A percentile compares a stretch with the other conserved stretches of the same genome.
Conservation (phyloP, 1,140 invertebrate genomes). For the Atta cephalotes region DNA sequence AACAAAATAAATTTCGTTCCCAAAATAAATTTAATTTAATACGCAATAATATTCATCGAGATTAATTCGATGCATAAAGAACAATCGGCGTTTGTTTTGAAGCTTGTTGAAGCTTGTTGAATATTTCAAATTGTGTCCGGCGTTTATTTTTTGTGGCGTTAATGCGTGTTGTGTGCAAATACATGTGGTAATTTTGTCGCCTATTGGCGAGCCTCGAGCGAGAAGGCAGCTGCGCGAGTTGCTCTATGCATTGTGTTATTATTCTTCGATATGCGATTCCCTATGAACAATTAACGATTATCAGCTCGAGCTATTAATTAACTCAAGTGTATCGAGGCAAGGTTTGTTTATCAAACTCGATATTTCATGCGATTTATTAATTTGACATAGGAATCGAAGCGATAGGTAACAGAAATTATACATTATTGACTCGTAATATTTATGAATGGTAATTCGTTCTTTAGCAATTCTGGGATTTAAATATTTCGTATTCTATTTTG, state of each 20-base stretch:
- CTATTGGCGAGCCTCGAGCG: background rate
- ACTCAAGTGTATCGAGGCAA: constrained; percentile 14
- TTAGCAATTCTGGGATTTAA: background rate
- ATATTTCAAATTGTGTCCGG: constrained; percentile 5
- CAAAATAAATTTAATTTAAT: constrained; percentile 14
- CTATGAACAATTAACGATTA: constrained; percentile 29
- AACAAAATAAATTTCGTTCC: background rate
- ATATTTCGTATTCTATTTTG: background rate
- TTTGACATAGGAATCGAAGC: background rate
- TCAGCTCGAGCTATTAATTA: constrained; percentile 22
- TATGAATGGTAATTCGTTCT: background rate
- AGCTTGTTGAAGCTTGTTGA: background rate
- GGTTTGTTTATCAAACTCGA: constrained; percentile 15
- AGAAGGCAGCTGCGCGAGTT: background rate
- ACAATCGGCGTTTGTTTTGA: constrained; percentile 5
- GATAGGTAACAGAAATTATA: background rate
- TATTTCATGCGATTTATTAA: constrained; percentile 20
- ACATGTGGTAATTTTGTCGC: constrained; percentile 2
- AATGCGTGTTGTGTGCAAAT: background rate
- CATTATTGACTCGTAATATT: background rate
- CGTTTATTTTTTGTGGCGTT: background rate
- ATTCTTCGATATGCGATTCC: constrained; percentile 16
- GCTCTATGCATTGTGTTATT: constrained; percentile 6
- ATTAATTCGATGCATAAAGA: background rate
- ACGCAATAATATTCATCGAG: background rate